Evolutionary conservation across 2,113 vertebrate species (phyloP).

Genomic region (Scophthalmus maximus): DNA sequence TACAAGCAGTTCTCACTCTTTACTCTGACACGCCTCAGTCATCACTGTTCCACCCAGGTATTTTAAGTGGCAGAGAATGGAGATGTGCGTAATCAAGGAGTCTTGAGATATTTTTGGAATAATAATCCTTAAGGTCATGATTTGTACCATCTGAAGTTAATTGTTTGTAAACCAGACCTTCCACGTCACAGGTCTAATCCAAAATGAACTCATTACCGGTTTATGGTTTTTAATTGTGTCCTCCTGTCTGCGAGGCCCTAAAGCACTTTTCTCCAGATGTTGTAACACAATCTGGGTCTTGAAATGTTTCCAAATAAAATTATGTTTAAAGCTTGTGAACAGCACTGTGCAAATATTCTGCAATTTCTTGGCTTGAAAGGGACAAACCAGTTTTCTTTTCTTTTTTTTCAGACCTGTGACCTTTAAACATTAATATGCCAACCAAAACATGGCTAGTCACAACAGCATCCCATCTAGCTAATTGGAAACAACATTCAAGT

Average conservation of each 20-base stretch:
- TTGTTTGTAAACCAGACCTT: not conserved
- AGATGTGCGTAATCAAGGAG: not conserved
- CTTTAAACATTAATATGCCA: slow-evolving; percentile 44
- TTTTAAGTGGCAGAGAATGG: not conserved
- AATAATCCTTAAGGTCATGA: not conserved
- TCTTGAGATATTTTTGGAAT: not conserved
- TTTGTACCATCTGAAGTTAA: not conserved
- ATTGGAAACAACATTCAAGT: no score
- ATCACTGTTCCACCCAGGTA: not conserved
- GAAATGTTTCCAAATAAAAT: slow-evolving; percentile 7
- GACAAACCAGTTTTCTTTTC: slow-evolving; percentile 8
- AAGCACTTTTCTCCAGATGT: slow-evolving; percentile 5
- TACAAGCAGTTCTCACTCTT: not conserved
- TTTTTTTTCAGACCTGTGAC: slow-evolving; percentile 27
- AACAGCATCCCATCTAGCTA: not conserved
- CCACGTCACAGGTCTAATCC: not conserved
- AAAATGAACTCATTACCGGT: not conserved
- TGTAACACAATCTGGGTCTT: not conserved
- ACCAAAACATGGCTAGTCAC: slow-evolving; percentile 21
- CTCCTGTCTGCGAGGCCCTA: not conserved
- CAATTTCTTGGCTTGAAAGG: not conserved
- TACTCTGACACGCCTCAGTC: not conserved
- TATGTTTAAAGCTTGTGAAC: not conserved
- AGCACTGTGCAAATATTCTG: not conserved
- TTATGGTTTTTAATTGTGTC: not conserved